These are phyloP conservation scores for Eristalinus aeneus DNA, from an alignment of 2,888 invertebrate genomes.

Conservation along the genomic window DNA sequence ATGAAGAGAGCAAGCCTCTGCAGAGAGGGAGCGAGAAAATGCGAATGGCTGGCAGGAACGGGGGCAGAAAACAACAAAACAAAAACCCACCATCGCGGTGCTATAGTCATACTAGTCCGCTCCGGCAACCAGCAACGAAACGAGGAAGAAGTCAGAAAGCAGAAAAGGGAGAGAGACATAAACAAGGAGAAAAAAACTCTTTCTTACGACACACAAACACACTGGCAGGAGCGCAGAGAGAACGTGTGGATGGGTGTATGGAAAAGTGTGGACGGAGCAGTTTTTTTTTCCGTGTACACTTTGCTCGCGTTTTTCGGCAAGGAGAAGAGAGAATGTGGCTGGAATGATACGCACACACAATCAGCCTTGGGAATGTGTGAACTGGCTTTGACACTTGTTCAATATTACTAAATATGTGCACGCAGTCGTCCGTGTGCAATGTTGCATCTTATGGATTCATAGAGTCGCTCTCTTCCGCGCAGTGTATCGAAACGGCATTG, in stretches of 20 bases:
- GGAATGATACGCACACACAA: background rate
- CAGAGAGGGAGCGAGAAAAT: background rate
- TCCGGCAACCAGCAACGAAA: slow-evolving; percentile 24
- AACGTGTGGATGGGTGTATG: background rate
- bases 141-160: slow-evolving; percentile 30
- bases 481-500: background rate
- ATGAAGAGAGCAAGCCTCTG: background rate
- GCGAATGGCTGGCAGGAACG: background rate
- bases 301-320: background rate
- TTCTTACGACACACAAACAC: slow-evolving; percentile 27
- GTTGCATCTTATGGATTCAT: background rate
- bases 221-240: background rate
- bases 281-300: slow-evolving; percentile 1
- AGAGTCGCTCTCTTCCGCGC: background rate
- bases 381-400: background rate
- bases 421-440: background rate
- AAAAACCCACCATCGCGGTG: slow-evolving; percentile 9
- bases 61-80: slow-evolving; percentile 33
- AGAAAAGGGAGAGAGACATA: slow-evolving; percentile 33
- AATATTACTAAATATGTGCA: background rate
- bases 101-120: background rate
- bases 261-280: slow-evolving; percentile 22
- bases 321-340: slow-evolving; percentile 6
- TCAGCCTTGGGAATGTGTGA: background rate
- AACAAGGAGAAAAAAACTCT: slow-evolving; percentile 11